Percentiles rank a stretch among this genome's conserved stretches.
phyloP scores from a whole-genome alignment of 2,113 vertebrate genomes.

The Sylvilagus bachmani region DNA sequence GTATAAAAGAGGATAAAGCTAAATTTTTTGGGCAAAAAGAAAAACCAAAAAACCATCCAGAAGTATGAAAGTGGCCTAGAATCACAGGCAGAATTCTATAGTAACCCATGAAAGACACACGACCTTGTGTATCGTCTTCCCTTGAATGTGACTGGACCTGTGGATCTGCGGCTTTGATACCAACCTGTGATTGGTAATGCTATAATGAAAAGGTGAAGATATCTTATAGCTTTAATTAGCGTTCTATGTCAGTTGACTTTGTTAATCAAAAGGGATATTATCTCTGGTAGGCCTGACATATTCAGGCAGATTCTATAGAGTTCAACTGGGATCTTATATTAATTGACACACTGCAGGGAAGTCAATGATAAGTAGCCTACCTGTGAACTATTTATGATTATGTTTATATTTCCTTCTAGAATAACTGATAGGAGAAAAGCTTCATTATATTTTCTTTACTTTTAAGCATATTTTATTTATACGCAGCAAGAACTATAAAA shows the following conservation, averaged over 20 bases:
- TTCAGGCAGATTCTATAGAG: neutral
- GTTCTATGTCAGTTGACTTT: neutral
- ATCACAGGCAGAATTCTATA: neutral
- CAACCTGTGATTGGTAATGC: neutral
- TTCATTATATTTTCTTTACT: constrained; percentile 17
- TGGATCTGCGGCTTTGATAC: neutral
- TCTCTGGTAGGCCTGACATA: neutral
- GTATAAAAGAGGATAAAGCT: neutral
- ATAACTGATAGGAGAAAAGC: neutral
- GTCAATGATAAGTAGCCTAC: neutral
- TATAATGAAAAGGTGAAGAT: neutral
- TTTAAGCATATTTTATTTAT: constrained; percentile 59
- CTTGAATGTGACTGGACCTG: neutral
- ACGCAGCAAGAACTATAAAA: neutral
- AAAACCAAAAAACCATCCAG: too few relatives aligned
- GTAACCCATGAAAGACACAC: neutral
- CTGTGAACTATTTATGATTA: neutral
- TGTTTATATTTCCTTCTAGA: constrained; percentile 28
- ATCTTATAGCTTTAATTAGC: neutral
- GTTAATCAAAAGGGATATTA: neutral
- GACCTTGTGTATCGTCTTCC: neutral
- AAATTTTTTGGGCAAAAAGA: neutral
- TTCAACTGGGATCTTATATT: neutral
- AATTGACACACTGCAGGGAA: neutral
- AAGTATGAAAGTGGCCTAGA: neutral